These are phyloP conservation scores for Eublepharis macularius DNA, from an alignment of 2,113 vertebrate genomes.

Conservation along the genomic window DNA sequence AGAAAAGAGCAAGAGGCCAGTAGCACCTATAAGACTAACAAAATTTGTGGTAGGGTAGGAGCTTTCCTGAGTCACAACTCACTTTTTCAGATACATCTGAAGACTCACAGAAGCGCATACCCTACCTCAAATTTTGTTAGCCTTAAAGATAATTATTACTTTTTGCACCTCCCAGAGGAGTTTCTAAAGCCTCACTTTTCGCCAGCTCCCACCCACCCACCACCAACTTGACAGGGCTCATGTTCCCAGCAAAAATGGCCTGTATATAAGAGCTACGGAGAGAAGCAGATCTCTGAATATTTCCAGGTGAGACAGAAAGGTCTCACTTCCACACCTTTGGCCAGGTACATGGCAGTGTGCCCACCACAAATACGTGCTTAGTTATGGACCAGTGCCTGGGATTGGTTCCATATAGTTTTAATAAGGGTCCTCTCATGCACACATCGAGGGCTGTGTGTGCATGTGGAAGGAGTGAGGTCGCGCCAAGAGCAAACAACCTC, in stretches of 20 bases:
- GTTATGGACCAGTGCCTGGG: not conserved
- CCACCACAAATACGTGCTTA: not conserved
- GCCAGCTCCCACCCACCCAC: too few relatives aligned
- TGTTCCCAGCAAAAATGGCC: not conserved
- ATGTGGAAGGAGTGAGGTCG: not conserved
- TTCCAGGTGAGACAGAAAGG: not conserved
- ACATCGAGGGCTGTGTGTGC: not conserved
- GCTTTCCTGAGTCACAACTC: too few relatives aligned
- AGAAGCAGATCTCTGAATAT: not conserved
- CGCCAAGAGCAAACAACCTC: not conserved
- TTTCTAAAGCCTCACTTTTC: too few relatives aligned
- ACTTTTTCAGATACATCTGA: too few relatives aligned
- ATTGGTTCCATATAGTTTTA: not conserved
- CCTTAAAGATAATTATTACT: too few relatives aligned
- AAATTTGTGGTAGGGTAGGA: too few relatives aligned
- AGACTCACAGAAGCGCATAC: too few relatives aligned
- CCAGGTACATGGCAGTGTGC: not conserved
- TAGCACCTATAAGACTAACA: too few relatives aligned
- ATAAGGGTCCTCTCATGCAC: not conserved
- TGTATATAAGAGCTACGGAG: not conserved
- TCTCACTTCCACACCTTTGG: not conserved
- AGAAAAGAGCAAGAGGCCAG: too few relatives aligned
- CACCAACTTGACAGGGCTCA: not conserved
- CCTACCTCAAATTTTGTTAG: too few relatives aligned
- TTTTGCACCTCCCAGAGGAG: not conserved